These are phyloP conservation scores for Leptatherina wallacei DNA, from an alignment of 2,797 vertebrate genomes.

Conservation along the genomic window DNA sequence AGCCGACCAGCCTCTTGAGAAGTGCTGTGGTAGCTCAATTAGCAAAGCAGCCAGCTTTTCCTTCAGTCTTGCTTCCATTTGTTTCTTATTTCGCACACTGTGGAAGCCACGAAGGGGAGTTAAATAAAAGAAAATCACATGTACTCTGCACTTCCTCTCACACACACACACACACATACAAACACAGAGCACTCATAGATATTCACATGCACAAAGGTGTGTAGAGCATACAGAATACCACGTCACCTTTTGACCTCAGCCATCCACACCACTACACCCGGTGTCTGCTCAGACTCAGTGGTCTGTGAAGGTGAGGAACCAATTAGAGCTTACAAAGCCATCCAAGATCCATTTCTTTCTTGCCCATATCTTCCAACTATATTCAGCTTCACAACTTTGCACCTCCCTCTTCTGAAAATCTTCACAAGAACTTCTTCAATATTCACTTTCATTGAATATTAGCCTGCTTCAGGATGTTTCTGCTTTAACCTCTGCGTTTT, in stretches of 20 bases:
- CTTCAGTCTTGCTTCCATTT: slow-evolving; percentile 41
- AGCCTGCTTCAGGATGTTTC: background rate
- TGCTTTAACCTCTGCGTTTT: slow-evolving; percentile 1
- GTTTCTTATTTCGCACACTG: background rate
- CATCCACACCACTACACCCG: slow-evolving; percentile 23
- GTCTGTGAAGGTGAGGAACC: slow-evolving; percentile 74
- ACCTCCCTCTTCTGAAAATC: background rate
- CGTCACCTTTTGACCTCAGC: slow-evolving; percentile 57
- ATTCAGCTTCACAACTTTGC: background rate
- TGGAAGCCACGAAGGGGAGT: background rate
- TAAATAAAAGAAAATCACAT: slow-evolving; percentile 31
- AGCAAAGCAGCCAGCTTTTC: slow-evolving; percentile 59
- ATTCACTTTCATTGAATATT: slow-evolving; percentile 12
- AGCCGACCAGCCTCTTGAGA: slow-evolving; percentile 54
- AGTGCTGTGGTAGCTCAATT: slow-evolving; percentile 74
- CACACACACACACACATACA: background rate
- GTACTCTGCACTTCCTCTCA: background rate
- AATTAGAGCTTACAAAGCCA: slow-evolving; percentile 60
- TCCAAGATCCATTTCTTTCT: slow-evolving; percentile 15
- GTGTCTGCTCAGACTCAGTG: slow-evolving; percentile 44
- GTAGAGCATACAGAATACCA: slow-evolving; percentile 18
- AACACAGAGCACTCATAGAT: background rate
- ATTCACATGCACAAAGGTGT: slow-evolving; percentile 19
- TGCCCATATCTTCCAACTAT: background rate
- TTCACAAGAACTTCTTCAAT: slow-evolving; percentile 4